Percentiles rank a stretch among this genome's conserved stretches.
Evolutionary conservation across 2,113 vertebrate genomes (phyloP).

Genomic region (Syrrhaptes paradoxus): DNA sequence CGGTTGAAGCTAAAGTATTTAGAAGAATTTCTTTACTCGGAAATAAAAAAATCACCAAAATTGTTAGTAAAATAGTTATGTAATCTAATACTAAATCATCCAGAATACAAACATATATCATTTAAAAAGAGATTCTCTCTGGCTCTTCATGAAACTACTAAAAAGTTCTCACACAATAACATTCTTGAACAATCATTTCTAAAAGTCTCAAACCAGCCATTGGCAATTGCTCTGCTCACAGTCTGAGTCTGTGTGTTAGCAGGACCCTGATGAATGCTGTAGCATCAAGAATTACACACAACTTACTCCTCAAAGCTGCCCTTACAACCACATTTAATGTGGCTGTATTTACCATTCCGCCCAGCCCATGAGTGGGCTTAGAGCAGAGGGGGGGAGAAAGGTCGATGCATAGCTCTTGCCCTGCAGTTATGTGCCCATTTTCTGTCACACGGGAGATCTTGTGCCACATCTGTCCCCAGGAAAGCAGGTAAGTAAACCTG

Average conservation of each 20-base stretch:
- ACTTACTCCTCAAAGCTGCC: neutral
- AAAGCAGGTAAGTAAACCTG: neutral
- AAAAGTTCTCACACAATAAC: neutral
- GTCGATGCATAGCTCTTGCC: accelerated
- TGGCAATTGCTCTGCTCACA: neutral
- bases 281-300: neutral
- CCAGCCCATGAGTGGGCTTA: neutral
- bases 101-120: neutral
- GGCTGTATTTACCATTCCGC: neutral
- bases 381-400: neutral
- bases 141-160: neutral
- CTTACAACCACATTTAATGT: neutral
- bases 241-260: neutral
- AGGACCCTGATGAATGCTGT: neutral
- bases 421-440: neutral
- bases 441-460: neutral
- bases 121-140: neutral
- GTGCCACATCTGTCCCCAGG: neutral
- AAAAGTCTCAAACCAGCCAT: neutral
- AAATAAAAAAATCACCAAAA: neutral
- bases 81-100: neutral
- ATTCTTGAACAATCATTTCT: neutral
- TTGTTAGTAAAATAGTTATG: neutral
- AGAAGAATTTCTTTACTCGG: neutral
- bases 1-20: neutral